Base-by-base conservation (phyloP, 2,888 invertebrate genomes). In the Cantharis rufa region DNA sequence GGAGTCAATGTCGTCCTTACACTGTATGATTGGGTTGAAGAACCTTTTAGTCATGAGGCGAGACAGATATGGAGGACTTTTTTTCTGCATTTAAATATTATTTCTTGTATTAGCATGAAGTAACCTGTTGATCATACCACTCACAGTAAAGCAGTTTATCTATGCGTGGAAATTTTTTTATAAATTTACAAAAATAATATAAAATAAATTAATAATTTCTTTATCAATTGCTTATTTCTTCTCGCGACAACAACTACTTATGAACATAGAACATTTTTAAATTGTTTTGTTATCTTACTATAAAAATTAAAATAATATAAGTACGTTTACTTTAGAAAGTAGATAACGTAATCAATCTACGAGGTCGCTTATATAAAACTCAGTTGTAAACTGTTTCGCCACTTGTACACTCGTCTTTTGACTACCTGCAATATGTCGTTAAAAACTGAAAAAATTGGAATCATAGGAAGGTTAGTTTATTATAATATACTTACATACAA, bases 391-490 rank as follows among this genome's bases (percentile, higher is more conserved):
- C 16, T 63, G 18, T 63, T 10, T 5, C 13, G 18, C 7, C 13
- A 63, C 15, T 63, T 63, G 63, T 63, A 15, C 15, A 16, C 13
- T 63, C 16, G 16, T 63, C 16, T 63, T 18, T 16, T 63, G n/a
- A 24, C 64, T 21, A 24, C 21, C 21, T 13, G 3, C 48, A 79
- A 68, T 11, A 82, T 83, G 83, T 71, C 82, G 10, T 62, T 62
- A 78, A 91, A 91, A 86, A 90, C 88, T 74, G 92, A 92, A 88
- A 94, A 93, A 89, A 91, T 94, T 82, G 94, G 93, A 80, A 94
- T 94, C 80, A 90, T 94, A 79, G 94, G 94, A 86, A 94, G 94
- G 94, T 94, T 88, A 16, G 70, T 11, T 18, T 27, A 64, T 64
- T 18, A 18, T 48, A 3, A 5, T n/a, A 32, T 3, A 21, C n/a